phyloP scores from a whole-genome alignment of 2,888 invertebrate species.

The Notodonta dromedarius region DNA sequence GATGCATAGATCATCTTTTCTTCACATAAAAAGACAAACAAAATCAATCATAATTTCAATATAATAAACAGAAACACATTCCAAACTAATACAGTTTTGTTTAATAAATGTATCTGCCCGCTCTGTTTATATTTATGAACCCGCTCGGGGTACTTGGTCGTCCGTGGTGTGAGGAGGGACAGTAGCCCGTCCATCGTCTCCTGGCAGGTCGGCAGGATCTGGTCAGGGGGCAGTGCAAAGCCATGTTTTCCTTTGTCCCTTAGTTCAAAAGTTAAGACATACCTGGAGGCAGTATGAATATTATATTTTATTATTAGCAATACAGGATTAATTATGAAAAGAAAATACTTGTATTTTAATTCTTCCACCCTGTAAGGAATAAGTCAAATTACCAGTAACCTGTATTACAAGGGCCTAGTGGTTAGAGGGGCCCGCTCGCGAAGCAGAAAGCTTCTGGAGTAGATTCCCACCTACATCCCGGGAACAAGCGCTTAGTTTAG shows the following conservation, averaged over 20 bases:
- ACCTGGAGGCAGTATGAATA: conserved; percentile 39
- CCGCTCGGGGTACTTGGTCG: conserved; percentile 1
- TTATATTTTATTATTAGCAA: no score
- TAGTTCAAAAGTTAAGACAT: conserved; percentile 87
- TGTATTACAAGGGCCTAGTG: no score
- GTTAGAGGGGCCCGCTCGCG: no score
- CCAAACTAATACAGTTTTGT: conserved; percentile 37
- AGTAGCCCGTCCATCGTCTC: conserved; percentile 83
- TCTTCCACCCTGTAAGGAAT: no score
- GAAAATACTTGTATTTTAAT: no score
- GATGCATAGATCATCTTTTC: no score
- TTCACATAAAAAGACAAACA: not conserved
- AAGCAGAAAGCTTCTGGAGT: no score
- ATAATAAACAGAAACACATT: conserved; percentile 49
- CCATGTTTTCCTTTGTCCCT: conserved; percentile 85
- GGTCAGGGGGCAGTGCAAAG: conserved; percentile 85
- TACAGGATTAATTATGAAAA: no score
- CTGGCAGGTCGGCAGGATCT: conserved; percentile 85
- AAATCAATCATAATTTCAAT: conserved; percentile 38
- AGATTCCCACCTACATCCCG: no score
- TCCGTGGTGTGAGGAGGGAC: conserved; percentile 33
- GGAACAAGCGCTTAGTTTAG: no score
- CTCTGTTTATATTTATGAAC: conserved; percentile 4
- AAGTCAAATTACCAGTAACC: no score
- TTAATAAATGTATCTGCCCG: conserved; percentile 23